These are phyloP conservation scores for Dendrocopos noguchii DNA, from an alignment of 2,113 vertebrate species.

Conservation along the genomic window DNA sequence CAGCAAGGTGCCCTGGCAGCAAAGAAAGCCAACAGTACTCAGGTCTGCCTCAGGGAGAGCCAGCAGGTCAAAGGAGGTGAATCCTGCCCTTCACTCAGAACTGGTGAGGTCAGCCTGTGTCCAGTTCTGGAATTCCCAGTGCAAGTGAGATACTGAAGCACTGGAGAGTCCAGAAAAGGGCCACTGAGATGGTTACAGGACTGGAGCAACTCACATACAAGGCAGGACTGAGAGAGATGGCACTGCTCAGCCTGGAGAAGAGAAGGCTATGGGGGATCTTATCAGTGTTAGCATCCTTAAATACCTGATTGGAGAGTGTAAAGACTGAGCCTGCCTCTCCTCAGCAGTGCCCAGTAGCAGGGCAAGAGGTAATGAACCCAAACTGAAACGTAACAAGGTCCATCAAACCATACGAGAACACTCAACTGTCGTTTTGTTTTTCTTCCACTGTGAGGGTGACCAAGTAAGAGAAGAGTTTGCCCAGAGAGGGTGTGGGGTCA, in stretches of 20 bases:
- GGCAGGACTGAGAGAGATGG: background rate
- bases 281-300: background rate
- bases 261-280: background rate
- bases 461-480: background rate
- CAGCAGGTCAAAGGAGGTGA: background rate
- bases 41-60: background rate
- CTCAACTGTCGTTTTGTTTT: background rate
- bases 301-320: background rate
- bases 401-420: background rate
- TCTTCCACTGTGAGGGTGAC: background rate
- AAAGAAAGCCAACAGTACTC: background rate
- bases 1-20: background rate
- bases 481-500: background rate
- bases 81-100: background rate
- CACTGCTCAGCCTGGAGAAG: background rate
- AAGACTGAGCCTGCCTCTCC: background rate
- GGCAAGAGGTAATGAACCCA: background rate
- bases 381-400: background rate
- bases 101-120: background rate
- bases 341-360: background rate
- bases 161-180: background rate
- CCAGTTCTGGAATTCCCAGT: background rate
- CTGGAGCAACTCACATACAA: background rate
- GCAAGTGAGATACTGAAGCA: rapidly evolving
- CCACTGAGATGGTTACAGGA: background rate